These are phyloP conservation scores for Drosophila sechellia DNA, from an alignment of 1,140 invertebrate species.

Conservation along the genomic window DNA sequence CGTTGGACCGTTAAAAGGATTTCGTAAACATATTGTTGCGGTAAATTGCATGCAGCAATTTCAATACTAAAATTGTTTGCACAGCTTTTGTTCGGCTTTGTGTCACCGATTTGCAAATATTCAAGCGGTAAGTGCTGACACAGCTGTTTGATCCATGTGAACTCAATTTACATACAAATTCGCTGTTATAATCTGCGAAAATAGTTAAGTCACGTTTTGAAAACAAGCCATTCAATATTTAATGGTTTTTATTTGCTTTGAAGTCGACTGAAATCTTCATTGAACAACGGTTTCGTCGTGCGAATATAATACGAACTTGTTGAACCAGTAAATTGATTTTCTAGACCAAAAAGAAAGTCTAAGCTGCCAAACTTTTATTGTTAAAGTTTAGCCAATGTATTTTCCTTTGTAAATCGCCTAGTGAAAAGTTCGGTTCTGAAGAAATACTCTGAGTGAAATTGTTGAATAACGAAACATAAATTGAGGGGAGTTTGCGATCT, in stretches of 20 bases:
- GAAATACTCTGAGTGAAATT: conserved; percentile 14
- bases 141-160: conserved; percentile 17
- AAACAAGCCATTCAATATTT: conserved; percentile 4
- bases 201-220: neutral
- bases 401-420: conserved; percentile 10
- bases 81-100: conserved; percentile 27
- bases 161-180: conserved; percentile 33
- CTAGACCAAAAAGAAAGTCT: conserved; percentile 1
- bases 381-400: conserved; percentile 23
- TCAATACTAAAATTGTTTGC: conserved; percentile 47
- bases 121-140: conserved; percentile 25
- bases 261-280: neutral
- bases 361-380: conserved; percentile 26
- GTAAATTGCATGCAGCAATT: conserved; percentile 55
- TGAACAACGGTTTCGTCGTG: conserved; percentile 12
- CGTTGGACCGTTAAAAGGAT: conserved; percentile 59
- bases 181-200: neutral
- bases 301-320: conserved; percentile 33
- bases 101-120: conserved; percentile 25
- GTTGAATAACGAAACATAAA: neutral
- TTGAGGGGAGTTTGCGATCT: neutral
- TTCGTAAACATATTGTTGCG: conserved; percentile 71
- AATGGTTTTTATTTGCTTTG: neutral
- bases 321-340: conserved; percentile 32
- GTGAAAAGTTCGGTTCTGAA: conserved; percentile 9